A percentile compares a stretch with the other conserved stretches of the same genome.
Conservation (phyloP, 2,113 vertebrate species). For the Perca flavescens region DNA sequence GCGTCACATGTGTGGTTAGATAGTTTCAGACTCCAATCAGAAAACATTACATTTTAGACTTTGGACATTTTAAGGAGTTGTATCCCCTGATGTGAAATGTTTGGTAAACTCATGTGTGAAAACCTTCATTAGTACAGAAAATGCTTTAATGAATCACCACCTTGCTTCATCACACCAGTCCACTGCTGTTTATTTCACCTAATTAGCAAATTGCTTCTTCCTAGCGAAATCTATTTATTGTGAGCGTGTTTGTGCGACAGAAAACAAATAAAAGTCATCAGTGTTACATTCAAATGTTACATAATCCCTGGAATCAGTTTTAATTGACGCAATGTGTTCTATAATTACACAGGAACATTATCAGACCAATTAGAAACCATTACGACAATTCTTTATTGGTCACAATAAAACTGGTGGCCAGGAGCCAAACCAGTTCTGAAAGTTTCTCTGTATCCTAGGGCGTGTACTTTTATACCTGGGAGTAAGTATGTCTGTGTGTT, state of each 20-base stretch:
- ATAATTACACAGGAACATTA: slow-evolving; percentile 7
- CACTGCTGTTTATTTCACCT: neutral
- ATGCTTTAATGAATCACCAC: neutral
- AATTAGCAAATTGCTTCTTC: neutral
- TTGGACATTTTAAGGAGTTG: too few species aligned
- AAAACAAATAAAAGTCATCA: slow-evolving; percentile 16
- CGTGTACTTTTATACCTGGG: neutral
- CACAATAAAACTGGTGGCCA: neutral
- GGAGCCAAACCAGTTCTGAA: slow-evolving; percentile 29
- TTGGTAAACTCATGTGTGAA: neutral
- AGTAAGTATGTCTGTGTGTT: neutral
- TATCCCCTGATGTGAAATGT: too few species aligned
- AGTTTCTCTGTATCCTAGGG: neutral
- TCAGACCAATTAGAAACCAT: slow-evolving; percentile 22
- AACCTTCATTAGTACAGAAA: neutral
- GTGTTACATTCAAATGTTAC: slow-evolving; percentile 13
- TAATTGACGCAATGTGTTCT: slow-evolving; percentile 25
- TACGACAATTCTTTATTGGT: neutral
- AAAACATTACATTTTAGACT: too few species aligned
- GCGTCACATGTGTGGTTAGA: too few species aligned
- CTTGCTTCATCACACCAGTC: neutral
- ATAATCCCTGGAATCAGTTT: slow-evolving; percentile 14
- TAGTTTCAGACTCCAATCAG: too few species aligned
- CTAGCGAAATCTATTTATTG: neutral
- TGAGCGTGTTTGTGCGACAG: neutral